A percentile compares a stretch with the other conserved stretches of the same genome.
Evolutionary conservation across 2,888 invertebrate species (phyloP).

Genomic region (Malthinus seriepunctatus): DNA sequence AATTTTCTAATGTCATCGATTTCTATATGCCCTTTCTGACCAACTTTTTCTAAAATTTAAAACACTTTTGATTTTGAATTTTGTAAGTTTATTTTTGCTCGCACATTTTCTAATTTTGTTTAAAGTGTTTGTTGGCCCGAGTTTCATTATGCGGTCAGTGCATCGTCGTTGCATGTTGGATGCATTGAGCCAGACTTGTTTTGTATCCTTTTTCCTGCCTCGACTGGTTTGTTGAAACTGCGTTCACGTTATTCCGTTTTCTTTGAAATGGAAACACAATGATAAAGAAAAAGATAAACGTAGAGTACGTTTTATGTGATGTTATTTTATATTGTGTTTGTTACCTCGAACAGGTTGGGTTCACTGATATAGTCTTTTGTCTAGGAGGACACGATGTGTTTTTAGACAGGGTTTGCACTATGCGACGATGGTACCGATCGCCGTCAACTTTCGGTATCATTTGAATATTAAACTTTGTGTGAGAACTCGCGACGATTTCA

Average conservation of each 20-base stretch:
- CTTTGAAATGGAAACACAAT: slow-evolving; percentile 11
- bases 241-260: slow-evolving; percentile 28
- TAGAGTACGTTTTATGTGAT: slow-evolving; percentile 13
- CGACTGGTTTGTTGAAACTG: slow-evolving; percentile 29
- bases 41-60: neutral
- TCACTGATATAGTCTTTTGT: slow-evolving; percentile 30
- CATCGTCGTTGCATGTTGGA: slow-evolving; percentile 39
- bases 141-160: slow-evolving; percentile 53
- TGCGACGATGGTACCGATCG: neutral
- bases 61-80: too few relatives aligned
- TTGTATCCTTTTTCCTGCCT: slow-evolving; percentile 33
- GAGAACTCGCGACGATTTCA: too few relatives aligned
- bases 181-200: slow-evolving; percentile 34
- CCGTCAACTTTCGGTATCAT: neutral
- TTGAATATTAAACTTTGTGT: too few relatives aligned
- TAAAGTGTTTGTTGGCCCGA: slow-evolving; percentile 57
- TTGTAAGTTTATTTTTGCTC: neutral
- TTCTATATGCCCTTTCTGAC: neutral
- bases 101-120: slow-evolving; percentile 1
- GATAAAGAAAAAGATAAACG: slow-evolving; percentile 24
- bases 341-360: slow-evolving; percentile 30
- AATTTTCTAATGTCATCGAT: neutral
- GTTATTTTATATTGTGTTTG: slow-evolving; percentile 5
- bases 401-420: slow-evolving; percentile 3
- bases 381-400: slow-evolving; percentile 21